Percentiles rank a stretch among this genome's conserved stretches.
These are phyloP conservation scores for Drusus annulatus DNA, from an alignment of 1,140 invertebrate species.

Conservation along the genomic window DNA sequence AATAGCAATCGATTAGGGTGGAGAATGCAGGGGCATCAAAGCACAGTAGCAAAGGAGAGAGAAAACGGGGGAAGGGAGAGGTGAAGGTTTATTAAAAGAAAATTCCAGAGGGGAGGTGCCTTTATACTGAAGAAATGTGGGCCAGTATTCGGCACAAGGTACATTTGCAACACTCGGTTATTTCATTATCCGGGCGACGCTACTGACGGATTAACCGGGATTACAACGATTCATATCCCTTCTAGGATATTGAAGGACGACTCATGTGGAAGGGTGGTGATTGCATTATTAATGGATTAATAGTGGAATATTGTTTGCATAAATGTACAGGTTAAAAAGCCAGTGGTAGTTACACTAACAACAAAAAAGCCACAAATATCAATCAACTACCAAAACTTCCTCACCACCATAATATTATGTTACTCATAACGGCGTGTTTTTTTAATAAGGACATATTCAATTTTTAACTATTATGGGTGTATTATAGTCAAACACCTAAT, in stretches of 20 bases:
- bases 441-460: too few relatives aligned
- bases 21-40: slow-evolving; percentile 44
- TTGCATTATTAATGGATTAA: background rate
- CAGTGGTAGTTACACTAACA: too few relatives aligned
- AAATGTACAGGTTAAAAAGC: too few relatives aligned
- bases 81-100: slow-evolving; percentile 57
- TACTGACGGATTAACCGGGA: slow-evolving; percentile 53
- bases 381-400: too few relatives aligned
- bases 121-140: slow-evolving; percentile 56
- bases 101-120: slow-evolving; percentile 45
- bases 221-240: slow-evolving; percentile 51
- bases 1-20: slow-evolving; percentile 45
- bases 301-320: too few relatives aligned
- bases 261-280: background rate
- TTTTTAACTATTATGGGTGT: too few relatives aligned
- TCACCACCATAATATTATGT: too few relatives aligned
- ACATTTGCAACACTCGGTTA: slow-evolving; percentile 60
- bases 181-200: slow-evolving; percentile 58
- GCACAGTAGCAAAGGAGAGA: slow-evolving; percentile 18
- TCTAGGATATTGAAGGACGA: slow-evolving; percentile 47
- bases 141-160: slow-evolving; percentile 42
- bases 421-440: too few relatives aligned
- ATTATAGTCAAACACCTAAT: too few relatives aligned
- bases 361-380: too few relatives aligned
- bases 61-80: background rate